phyloP scores from a whole-genome alignment of 2,888 invertebrate genomes.

The Orchesella flavescens region DNA sequence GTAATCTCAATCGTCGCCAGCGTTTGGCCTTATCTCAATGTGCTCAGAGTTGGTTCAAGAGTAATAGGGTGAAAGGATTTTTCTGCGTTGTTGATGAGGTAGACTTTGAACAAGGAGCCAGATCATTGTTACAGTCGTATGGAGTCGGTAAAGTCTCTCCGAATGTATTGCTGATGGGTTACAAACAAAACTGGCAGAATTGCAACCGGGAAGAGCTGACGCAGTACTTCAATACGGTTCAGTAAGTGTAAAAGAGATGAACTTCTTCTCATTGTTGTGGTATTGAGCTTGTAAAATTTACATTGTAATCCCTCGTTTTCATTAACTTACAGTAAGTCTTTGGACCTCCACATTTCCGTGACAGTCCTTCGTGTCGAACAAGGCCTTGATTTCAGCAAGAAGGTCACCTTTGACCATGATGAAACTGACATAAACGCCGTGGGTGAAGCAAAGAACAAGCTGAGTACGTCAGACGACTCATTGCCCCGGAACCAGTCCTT shows the following conservation, averaged over 20 bases:
- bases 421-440: slow-evolving; percentile 45
- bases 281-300: no score
- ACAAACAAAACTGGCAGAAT: slow-evolving; percentile 90
- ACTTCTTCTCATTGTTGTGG: no score
- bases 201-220: slow-evolving; percentile 84
- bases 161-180: slow-evolving; percentile 95
- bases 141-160: slow-evolving; percentile 95
- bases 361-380: slow-evolving; percentile 80
- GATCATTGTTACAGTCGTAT: slow-evolving; percentile 87
- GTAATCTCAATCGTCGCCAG: slow-evolving; percentile 65
- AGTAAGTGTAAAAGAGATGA: slow-evolving; percentile 79
- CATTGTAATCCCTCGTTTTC: no score
- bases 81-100: slow-evolving; percentile 82
- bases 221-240: slow-evolving; percentile 94
- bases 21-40: slow-evolving; percentile 64
- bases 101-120: slow-evolving; percentile 85
- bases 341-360: slow-evolving; percentile 76
- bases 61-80: slow-evolving; percentile 90
- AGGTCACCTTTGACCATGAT: slow-evolving; percentile 73
- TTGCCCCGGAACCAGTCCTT: slow-evolving; percentile 71
- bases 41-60: slow-evolving; percentile 75
- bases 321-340: slow-evolving; percentile 80
- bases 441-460: slow-evolving; percentile 63
- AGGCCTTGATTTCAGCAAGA: slow-evolving; percentile 84
- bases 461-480: slow-evolving; percentile 66